These are phyloP conservation scores for Cheilosia scutellata DNA, from an alignment of 2,888 invertebrate genomes.

Conservation along the genomic window DNA sequence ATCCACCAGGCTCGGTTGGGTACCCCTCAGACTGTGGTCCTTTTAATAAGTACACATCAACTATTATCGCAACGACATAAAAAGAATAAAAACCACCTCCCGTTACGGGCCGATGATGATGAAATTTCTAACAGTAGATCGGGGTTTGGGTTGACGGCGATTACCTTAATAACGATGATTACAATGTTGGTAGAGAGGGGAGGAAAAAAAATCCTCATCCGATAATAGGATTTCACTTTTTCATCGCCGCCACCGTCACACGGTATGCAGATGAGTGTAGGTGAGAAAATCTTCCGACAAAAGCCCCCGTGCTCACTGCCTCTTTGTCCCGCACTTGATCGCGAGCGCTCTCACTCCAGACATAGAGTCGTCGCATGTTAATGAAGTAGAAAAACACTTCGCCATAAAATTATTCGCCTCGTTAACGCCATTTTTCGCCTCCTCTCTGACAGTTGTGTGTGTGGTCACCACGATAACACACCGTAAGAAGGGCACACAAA, in stretches of 20 bases:
- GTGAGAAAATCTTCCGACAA: constrained; percentile 57
- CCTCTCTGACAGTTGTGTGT: constrained; percentile 4
- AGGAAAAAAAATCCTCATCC: constrained; percentile 49
- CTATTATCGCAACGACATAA: constrained; percentile 63
- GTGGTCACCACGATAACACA: constrained; percentile 47
- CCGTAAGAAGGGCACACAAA: background rate
- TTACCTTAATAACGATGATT: constrained; percentile 72
- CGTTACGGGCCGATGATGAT: constrained; percentile 67
- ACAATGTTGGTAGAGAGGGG: constrained; percentile 30
- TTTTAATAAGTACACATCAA: constrained; percentile 69
- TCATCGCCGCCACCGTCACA: constrained; percentile 33
- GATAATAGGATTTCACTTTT: constrained; percentile 64
- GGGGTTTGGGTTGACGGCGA: constrained; percentile 53
- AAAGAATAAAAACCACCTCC: constrained; percentile 18
- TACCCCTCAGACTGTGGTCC: constrained; percentile 21
- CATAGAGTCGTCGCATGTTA: constrained; percentile 62
- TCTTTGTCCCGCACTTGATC: constrained; percentile 1
- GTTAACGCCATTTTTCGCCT: constrained; percentile 74
- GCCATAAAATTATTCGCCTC: constrained; percentile 76
- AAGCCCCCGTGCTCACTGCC: background rate
- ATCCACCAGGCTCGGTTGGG: background rate
- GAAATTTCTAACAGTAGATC: constrained; percentile 40
- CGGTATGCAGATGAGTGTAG: constrained; percentile 62
- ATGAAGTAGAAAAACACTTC: constrained; percentile 76
- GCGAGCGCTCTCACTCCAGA: constrained; percentile 9